Evolutionary conservation across 2,113 vertebrate genomes (phyloP).

Genomic region (Corvus hawaiiensis): DNA sequence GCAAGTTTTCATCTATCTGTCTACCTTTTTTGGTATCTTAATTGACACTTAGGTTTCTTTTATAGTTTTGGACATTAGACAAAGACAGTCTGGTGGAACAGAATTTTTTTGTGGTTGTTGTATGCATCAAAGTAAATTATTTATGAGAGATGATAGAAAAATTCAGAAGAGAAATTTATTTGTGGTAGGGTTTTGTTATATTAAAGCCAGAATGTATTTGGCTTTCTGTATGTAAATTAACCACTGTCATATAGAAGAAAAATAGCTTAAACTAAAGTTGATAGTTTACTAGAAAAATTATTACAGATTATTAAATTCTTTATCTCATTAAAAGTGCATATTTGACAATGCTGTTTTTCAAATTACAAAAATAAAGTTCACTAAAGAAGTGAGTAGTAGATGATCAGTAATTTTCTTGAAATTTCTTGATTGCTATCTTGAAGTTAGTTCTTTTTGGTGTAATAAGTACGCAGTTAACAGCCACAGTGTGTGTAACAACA

Average conservation of each 20-base stretch:
- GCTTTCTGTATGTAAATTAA: not conserved
- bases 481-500: accelerated
- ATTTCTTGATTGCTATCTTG: not conserved
- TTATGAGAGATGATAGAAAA: not conserved
- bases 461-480: not conserved
- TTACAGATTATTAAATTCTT: not conserved
- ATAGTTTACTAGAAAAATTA: not conserved
- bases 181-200: not conserved
- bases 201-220: not conserved
- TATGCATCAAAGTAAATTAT: not conserved
- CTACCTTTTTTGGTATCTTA: not conserved
- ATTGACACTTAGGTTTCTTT: not conserved
- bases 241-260: not conserved
- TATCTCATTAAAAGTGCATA: not conserved
- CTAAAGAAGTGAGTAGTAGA: not conserved
- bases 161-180: not conserved
- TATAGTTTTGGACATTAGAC: not conserved
- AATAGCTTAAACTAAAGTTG: not conserved
- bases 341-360: not conserved
- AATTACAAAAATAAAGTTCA: not conserved
- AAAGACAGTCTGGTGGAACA: not conserved
- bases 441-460: not conserved
- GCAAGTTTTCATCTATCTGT: not conserved
- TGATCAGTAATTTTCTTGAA: not conserved
- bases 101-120: not conserved